Conservation (phyloP, 1,140 invertebrate species). For the Papilio machaon region DNA sequence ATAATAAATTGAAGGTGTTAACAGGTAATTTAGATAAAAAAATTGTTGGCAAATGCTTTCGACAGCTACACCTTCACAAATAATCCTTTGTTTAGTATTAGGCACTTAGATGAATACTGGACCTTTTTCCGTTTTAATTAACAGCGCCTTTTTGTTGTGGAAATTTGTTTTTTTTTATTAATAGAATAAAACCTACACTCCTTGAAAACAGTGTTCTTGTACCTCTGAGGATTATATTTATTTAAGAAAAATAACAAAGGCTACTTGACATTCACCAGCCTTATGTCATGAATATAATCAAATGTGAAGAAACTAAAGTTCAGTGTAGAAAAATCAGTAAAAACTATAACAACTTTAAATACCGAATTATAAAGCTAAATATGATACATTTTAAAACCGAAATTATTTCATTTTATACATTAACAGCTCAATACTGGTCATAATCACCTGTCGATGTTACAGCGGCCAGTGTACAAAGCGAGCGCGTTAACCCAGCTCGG, state of each 20-base stretch:
- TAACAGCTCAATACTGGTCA: slow-evolving; percentile 64
- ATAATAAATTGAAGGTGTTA: slow-evolving; percentile 44
- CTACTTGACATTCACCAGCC: no score
- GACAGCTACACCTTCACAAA: slow-evolving; percentile 25
- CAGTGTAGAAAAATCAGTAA: no score
- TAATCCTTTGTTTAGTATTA: slow-evolving; percentile 27
- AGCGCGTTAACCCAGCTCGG: slow-evolving; percentile 50
- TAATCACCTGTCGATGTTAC: slow-evolving; percentile 69
- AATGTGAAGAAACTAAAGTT: no score
- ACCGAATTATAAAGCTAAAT: no score
- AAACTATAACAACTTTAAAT: no score
- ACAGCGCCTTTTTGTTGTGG: not conserved
- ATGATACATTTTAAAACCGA: not conserved
- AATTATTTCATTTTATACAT: slow-evolving; percentile 20
- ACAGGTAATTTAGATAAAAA: slow-evolving; percentile 40
- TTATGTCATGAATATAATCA: no score
- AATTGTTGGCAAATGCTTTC: slow-evolving; percentile 27
- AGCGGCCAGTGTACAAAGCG: slow-evolving; percentile 56
- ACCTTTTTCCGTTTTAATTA: slow-evolving; percentile 8
- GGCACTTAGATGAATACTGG: slow-evolving; percentile 12
- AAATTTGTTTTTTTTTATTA: slow-evolving; percentile 25
- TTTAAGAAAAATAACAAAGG: no score
- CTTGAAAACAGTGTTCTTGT: no score
- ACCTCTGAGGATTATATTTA: no score
- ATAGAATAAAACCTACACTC: not conserved